Conservation (phyloP, 2,113 vertebrate species). For the Cichladusa arquata region DNA sequence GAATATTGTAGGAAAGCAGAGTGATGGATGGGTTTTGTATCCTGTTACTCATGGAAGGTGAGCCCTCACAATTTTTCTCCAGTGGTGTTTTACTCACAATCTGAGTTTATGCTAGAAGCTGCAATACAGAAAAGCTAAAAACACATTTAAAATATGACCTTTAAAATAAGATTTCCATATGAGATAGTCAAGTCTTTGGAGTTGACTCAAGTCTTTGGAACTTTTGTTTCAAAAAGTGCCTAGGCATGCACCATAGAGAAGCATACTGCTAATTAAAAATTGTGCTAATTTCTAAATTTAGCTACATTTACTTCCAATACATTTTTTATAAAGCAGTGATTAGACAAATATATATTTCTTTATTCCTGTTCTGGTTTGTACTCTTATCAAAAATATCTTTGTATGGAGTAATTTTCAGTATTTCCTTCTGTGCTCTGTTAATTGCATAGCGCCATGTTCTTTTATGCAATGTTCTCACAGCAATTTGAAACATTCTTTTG, state of each 20-base stretch:
- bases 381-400: background rate
- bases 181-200: background rate
- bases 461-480: background rate
- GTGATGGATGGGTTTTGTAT: background rate
- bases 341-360: background rate
- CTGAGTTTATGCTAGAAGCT: background rate
- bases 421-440: background rate
- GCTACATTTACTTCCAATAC: background rate
- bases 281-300: background rate
- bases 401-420: background rate
- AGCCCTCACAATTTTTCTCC: rapidly evolving
- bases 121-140: background rate
- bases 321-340: background rate
- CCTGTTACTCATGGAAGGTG: background rate
- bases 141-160: background rate
- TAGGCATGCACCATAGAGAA: background rate
- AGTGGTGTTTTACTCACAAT: rapidly evolving
- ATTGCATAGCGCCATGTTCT: background rate
- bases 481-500: background rate
- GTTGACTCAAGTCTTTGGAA: background rate
- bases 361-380: background rate
- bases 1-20: background rate
- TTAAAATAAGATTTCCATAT: background rate
- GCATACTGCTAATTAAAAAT: background rate
- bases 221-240: background rate